Evolutionary conservation across 2,888 invertebrate species (phyloP), one percentile per base, ranked within the genome.

Genomic region (Cerastoderma edule): DNA sequence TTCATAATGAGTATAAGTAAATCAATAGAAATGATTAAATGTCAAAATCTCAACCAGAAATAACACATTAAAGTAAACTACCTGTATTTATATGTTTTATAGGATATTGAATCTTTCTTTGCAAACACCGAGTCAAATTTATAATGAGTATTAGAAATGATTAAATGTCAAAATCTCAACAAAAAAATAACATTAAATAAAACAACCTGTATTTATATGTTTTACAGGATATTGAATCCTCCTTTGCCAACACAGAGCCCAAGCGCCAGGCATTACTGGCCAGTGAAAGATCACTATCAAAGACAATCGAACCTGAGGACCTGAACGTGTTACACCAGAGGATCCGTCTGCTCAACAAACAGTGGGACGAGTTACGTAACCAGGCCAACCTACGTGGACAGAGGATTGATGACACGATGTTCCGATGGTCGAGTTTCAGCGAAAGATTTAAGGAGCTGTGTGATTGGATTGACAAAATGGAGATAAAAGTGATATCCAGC

Each of bases 311-410:
- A 60, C 81, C 89, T n/a, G 90, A 91, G 64, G 92, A 92, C 80
- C 79, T 91, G 57, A 87, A 87, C 67, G 82, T 92, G 24, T 85
- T 92, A 32, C 88, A 88, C 64, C 90, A 92, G 77, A 84, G 92
- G 30, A 89, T 91, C 28, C 77, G 85, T 13, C 87, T 92, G 53
- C 85, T 92, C 16, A 87, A 89, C 83, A 92, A 91, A 80, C 92
- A 91, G 78, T 92, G 92, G 92, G 87, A 89, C 53, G 92, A 92
- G 78, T 82, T 91, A 6, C 80, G 79, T 39, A 86, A 86, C 54
- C 92, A 92, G 80, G 86, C 89, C 8, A 70, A 73, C 8, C 69
- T 88, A 30, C 77, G 89, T 5, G 85, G 80, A 35, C 87, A 89
- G 71, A 75, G 87, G 13, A 84, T 90, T 54, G 78, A 83, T n/a